phyloP scores from a whole-genome alignment of 2,888 invertebrate genomes.

The Hypercompe scribonia region DNA sequence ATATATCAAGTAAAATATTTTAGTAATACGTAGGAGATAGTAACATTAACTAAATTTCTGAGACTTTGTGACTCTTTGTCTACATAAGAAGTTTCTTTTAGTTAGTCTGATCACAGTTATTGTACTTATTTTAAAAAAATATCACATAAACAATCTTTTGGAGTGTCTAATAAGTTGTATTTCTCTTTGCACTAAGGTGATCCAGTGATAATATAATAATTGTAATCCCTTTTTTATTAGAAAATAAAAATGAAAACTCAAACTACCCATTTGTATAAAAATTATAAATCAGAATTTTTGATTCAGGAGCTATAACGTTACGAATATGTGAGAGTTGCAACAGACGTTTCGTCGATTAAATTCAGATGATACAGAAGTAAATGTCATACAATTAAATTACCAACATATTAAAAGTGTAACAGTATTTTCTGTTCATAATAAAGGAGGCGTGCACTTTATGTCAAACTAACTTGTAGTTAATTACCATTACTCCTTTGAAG shows the following conservation, averaged over 20 bases:
- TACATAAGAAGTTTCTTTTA: background rate
- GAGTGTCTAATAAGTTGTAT: background rate
- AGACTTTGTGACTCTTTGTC: background rate
- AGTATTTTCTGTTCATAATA: too few relatives aligned
- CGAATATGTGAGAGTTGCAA: too few relatives aligned
- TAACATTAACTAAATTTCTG: background rate
- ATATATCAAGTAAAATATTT: constrained; percentile 4
- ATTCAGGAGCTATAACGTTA: background rate
- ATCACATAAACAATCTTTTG: background rate
- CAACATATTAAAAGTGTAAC: too few relatives aligned
- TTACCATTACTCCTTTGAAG: too few relatives aligned
- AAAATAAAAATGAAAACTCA: background rate
- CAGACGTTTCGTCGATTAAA: background rate
- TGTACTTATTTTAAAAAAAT: background rate
- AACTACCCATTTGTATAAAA: too few relatives aligned
- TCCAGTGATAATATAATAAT: background rate
- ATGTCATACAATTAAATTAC: too few relatives aligned
- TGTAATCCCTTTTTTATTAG: too few relatives aligned
- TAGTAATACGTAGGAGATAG: background rate
- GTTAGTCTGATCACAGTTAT: background rate
- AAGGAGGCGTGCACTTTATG: too few relatives aligned
- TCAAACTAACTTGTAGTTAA: too few relatives aligned
- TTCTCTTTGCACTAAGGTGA: background rate
- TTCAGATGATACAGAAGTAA: background rate
- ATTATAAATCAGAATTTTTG: background rate